Evolutionary conservation across 2,113 vertebrate species (phyloP), one percentile per base, ranked within the genome.

Genomic region (Perca flavescens): DNA sequence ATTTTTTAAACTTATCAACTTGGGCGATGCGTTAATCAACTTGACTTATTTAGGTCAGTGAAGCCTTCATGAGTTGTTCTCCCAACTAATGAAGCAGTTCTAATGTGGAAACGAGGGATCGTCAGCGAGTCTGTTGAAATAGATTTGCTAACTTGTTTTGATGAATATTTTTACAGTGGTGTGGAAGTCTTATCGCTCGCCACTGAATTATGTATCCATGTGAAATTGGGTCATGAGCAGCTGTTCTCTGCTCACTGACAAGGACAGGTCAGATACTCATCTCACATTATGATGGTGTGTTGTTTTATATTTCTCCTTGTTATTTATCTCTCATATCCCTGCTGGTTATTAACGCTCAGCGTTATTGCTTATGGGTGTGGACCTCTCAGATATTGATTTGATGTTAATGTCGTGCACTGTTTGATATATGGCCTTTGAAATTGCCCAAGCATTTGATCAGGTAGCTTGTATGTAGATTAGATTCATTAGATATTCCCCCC

Each of bases 381-480:
- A 90, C 85, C 80, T 79, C 77, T 77, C 80, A 70, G 84, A 86
- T 93, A 92, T 89, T 88, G 91, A 93, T 93, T 91, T 16, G 46
- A 87, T 88, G 86, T 92, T 94, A 90, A 92, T 86, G 88, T 89
- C 89, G 83, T 91, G 88, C 90, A 66, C 82, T 46, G 71, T 87
- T 91, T 93, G 88, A 94, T 91, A 82, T 88, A 94, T 90, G 84
- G 81, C 62, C 77, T 91, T 83, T 86, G 88, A 89, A 92, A 93
- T 93, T 93, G 85, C 92, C 93, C 69, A 81, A 92, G 92, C 92
- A 84, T 94, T 94, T 94, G 92, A 94, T 95, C 90, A 92, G 80
- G 87, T 94, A 86, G 86, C 92, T 90, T 80, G 65, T 87, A 94
- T 94, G 93, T 82, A 93, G 92, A 94, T 94, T 90, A 91, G 91